Conservation (phyloP, 1,140 invertebrate genomes). For the Temnothorax nylanderi region DNA sequence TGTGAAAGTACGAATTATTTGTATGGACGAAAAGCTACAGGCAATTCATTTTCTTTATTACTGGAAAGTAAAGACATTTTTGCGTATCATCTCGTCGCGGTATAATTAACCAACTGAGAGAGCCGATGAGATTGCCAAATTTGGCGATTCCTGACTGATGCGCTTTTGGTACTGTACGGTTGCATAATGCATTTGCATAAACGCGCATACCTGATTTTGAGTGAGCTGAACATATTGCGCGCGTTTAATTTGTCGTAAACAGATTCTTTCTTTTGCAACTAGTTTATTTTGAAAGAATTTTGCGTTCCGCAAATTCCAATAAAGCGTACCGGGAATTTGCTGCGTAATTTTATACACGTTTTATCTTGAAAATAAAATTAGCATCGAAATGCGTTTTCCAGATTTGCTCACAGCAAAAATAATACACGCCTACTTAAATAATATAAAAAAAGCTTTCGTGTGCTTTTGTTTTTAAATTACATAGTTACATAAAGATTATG, state of each 20-base stretch:
- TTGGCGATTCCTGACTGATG: conserved; percentile 31
- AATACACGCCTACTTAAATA: not conserved
- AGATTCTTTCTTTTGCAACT: not conserved
- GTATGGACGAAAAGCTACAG: not conserved
- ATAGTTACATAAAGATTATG: not conserved
- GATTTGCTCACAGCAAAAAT: not conserved
- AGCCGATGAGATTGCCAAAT: conserved; percentile 32
- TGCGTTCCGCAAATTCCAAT: not conserved
- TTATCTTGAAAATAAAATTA: not conserved
- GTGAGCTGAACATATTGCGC: not conserved
- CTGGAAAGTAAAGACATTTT: conserved; percentile 18
- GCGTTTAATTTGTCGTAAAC: not conserved
- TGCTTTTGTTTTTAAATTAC: not conserved
- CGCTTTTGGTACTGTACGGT: not conserved
- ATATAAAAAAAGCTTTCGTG: not conserved
- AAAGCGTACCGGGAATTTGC: not conserved
- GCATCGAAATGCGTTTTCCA: not conserved
- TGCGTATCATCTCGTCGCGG: not conserved
- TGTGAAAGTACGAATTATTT: conserved; percentile 8
- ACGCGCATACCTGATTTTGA: not conserved
- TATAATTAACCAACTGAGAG: conserved; percentile 28
- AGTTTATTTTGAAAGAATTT: conserved; percentile 1
- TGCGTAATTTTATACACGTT: not conserved
- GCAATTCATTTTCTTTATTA: conserved; percentile 9
- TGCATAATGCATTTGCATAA: conserved; percentile 36